Evolutionary conservation across 2,113 vertebrate genomes (phyloP).

Genomic region (Mustela lutreola): DNA sequence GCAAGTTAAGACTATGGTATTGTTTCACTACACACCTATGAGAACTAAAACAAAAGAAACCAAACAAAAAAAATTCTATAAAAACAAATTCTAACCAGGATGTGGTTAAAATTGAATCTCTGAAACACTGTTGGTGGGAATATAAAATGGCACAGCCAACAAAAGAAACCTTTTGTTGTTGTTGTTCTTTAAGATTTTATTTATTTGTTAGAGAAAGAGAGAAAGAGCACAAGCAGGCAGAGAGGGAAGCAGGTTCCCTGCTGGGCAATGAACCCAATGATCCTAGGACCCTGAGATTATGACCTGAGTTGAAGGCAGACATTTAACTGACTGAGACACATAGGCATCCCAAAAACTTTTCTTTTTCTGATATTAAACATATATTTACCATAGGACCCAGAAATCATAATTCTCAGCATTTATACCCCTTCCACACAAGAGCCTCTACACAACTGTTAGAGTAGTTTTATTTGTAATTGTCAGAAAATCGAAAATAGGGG

Average conservation of each 20-base stretch:
- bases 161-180: background rate
- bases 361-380: background rate
- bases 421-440: background rate
- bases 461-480: background rate
- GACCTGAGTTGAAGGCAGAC: background rate
- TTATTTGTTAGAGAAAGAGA: background rate
- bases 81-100: background rate
- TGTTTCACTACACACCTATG: background rate
- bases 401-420: background rate
- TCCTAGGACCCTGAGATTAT: background rate
- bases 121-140: background rate
- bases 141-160: background rate
- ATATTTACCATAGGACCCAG: background rate
- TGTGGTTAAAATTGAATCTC: background rate
- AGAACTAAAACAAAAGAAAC: background rate
- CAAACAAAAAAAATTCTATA: background rate
- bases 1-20: background rate
- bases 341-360: background rate
- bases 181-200: background rate
- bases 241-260: background rate
- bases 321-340: background rate
- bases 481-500: background rate
- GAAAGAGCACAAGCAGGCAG: background rate
- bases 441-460: background rate
- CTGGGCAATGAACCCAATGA: background rate